A percentile compares a stretch with the other conserved stretches of the same genome.
phyloP scores from a whole-genome alignment of 2,113 vertebrate species.

The Bagarius yarrelli region DNA sequence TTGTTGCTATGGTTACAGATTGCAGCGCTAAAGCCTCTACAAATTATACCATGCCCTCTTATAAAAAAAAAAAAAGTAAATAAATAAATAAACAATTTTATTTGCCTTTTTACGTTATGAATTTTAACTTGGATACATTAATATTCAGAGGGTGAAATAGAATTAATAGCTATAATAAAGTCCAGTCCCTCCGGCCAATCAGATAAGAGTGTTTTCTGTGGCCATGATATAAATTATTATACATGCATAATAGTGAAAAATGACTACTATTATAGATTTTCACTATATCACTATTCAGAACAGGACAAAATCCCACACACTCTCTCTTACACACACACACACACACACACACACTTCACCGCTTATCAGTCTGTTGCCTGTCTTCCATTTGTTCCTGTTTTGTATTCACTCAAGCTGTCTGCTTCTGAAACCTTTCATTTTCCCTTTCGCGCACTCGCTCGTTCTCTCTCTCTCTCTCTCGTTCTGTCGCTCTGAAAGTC shows the following conservation, averaged over 20 bases:
- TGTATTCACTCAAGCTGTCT: slow-evolving; percentile 23
- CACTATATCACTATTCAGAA: not conserved
- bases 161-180: not conserved
- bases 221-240: not conserved
- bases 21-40: not conserved
- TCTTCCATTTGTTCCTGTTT: slow-evolving; percentile 32
- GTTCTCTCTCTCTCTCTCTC: slow-evolving; percentile 17
- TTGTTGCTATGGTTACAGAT: not conserved
- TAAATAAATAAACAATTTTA: too few relatives aligned
- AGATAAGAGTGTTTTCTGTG: not conserved
- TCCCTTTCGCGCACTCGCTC: slow-evolving; percentile 13
- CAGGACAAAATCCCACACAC: not conserved
- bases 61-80: too few relatives aligned
- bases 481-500: slow-evolving; percentile 43
- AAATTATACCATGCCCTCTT: not conserved
- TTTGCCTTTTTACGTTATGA: not conserved
- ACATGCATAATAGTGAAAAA: not conserved
- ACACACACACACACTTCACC: not conserved
- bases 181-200: not conserved
- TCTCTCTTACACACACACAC: not conserved
- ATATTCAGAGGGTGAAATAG: not conserved
- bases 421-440: slow-evolving; percentile 27
- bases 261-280: not conserved
- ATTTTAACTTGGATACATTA: not conserved
- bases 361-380: slow-evolving; percentile 28